Conservation (phyloP, 2,113 vertebrate species). For the Pogona vitticeps region DNA sequence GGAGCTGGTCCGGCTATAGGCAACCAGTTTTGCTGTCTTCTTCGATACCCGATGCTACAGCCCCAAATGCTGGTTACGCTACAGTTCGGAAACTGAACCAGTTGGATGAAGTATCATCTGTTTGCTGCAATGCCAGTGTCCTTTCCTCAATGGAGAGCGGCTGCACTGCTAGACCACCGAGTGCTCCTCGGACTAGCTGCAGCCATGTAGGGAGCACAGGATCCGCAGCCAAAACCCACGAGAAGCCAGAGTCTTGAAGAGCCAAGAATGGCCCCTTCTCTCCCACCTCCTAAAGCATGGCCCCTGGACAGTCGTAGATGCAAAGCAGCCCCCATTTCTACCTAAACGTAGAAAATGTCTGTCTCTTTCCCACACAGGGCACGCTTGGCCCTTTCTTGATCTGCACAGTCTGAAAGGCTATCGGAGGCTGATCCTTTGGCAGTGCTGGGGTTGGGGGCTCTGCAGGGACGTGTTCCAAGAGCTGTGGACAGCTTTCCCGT, state of each 20-base stretch:
- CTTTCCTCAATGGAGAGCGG: too few relatives aligned
- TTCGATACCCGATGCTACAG: too few relatives aligned
- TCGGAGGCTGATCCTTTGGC: conserved; percentile 38
- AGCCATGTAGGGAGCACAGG: not conserved
- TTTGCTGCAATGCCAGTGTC: not conserved
- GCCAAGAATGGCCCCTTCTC: too few relatives aligned
- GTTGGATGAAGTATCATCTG: not conserved
- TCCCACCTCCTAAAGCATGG: not conserved
- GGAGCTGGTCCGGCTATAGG: not conserved
- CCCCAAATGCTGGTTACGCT: too few relatives aligned
- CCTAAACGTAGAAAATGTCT: conserved; percentile 69
- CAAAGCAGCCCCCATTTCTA: not conserved
- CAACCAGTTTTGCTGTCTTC: not conserved
- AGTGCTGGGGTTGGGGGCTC: conserved; percentile 63
- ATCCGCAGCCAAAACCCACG: not conserved
- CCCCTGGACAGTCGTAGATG: fast-evolving
- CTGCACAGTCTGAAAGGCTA: conserved; percentile 66
- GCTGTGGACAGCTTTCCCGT: conserved; percentile 82
- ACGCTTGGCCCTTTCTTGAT: conserved; percentile 53
- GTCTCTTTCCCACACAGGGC: not conserved
- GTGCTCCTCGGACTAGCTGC: not conserved
- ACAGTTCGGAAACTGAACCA: not conserved
- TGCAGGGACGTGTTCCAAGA: conserved; percentile 83
- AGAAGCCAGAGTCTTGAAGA: not conserved
- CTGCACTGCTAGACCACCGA: too few relatives aligned